Conservation (phyloP, 1,140 invertebrate species). For the Asbolus verrucosus region DNA sequence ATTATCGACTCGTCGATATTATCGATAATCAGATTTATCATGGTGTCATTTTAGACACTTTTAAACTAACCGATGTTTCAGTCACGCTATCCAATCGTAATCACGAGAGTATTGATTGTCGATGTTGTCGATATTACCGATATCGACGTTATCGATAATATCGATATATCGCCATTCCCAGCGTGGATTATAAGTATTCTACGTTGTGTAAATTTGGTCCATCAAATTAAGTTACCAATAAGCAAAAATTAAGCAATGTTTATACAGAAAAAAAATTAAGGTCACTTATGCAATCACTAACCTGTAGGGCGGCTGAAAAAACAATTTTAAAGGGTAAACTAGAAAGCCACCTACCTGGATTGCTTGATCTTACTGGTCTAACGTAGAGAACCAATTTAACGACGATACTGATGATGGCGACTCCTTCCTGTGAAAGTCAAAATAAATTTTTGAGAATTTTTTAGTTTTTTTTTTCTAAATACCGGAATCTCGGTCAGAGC, state of each 20-base stretch:
- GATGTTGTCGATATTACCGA: too few species aligned
- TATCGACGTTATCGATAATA: too few species aligned
- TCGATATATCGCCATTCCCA: too few species aligned
- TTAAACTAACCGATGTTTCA: too few species aligned
- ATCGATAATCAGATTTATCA: too few species aligned
- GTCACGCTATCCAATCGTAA: too few species aligned
- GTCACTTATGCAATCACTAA: slow-evolving; percentile 56
- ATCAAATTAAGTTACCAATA: too few species aligned
- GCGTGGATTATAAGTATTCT: background rate
- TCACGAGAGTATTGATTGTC: too few species aligned
- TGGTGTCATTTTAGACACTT: too few species aligned
- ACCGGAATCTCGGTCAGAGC: slow-evolving; percentile 60
- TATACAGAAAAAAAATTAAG: slow-evolving; percentile 21
- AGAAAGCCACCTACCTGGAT: slow-evolving; percentile 61
- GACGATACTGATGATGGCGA: slow-evolving; percentile 53
- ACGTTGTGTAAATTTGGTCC: background rate
- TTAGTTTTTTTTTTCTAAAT: too few species aligned
- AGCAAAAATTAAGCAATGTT: slow-evolving; percentile 2
- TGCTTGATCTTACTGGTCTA: slow-evolving; percentile 60
- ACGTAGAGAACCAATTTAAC: slow-evolving; percentile 24
- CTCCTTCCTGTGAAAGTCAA: slow-evolving; percentile 47
- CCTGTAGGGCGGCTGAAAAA: slow-evolving; percentile 60
- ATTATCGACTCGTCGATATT: too few species aligned
- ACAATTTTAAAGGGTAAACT: slow-evolving; percentile 54
- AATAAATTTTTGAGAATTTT: too few species aligned